Evolutionary conservation across 2,888 invertebrate genomes (phyloP).

Genomic region (Clusia tigrina): DNA sequence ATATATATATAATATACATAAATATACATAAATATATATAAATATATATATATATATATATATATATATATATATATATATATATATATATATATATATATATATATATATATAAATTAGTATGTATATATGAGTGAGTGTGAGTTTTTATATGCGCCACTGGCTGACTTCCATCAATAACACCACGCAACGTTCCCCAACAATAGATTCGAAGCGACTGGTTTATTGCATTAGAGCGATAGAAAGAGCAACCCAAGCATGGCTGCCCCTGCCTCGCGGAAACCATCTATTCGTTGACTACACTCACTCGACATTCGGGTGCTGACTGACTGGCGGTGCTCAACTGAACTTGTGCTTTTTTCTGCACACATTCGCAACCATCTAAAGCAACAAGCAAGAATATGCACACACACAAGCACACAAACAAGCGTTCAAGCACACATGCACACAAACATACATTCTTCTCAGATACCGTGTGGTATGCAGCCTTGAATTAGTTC

Average conservation of each 20-base stretch:
- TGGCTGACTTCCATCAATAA: too few relatives aligned
- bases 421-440: constrained; percentile 40
- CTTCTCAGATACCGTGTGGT: constrained; percentile 54
- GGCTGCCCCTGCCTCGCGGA: background rate
- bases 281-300: background rate
- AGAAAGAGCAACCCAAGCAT: constrained; percentile 14
- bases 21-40: too few relatives aligned
- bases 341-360: constrained; percentile 52
- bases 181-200: background rate
- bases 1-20: too few relatives aligned
- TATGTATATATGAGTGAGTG: too few relatives aligned
- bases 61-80: too few relatives aligned
- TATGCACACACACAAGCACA: constrained; percentile 28
- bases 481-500: constrained; percentile 66
- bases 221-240: constrained; percentile 21
- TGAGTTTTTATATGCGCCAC: too few relatives aligned
- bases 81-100: too few relatives aligned
- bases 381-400: constrained; percentile 9
- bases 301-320: background rate
- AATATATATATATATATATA: too few relatives aligned
- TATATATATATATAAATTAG: too few relatives aligned
- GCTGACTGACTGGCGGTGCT: constrained; percentile 7
- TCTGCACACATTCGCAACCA: constrained; percentile 37
- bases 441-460: constrained; percentile 28
- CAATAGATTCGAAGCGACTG: constrained; percentile 16